Evolutionary conservation across 2,888 invertebrate species (phyloP), one percentile per base, ranked within the genome.

Genomic region (Nomada hirtipes): DNA sequence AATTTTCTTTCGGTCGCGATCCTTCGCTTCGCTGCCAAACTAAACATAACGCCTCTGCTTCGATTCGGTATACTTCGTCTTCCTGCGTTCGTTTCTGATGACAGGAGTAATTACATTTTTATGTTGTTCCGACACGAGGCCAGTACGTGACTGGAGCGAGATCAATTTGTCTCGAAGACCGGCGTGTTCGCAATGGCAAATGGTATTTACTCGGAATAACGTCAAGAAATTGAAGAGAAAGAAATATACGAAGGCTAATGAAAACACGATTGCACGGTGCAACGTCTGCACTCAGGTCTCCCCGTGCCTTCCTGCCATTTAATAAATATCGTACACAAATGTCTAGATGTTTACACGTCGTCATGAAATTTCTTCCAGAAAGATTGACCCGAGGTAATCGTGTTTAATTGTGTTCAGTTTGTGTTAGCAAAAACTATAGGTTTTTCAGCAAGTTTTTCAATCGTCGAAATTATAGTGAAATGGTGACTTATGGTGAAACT

Each of bases 71-170:
- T 55, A 55, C 72, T 65, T 71, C 70, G 20, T 61, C 75, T 60
- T 74, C 79, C 69, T 68, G 67, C 73, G 70, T 81, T 79, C 76
- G 76, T 83, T 83, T 61, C 84, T 85, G 83, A 89, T 89, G 87
- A 86, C 89, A 86, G 82, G 83, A 76, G 86, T 89, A 89, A 89
- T 89, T 88, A 88, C 89, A 89, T 89, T 89, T 88, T 89, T 89
- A 86, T 86, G 85, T 89, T 84, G 86, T 86, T 88, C 81, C 89
- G 86, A 88, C 89, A 81, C 83, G 86, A 82, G 79, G 71, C 70
- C 78, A 36, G 82, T 85, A 88, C 89, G 89, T 88, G 88, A 89
- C 88, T 86, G 82, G 84, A 82, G 76, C 76, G 63, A 72, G 88
- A 88, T 84, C 88, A 89, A 89, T 88, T 88, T 88, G 88, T 88